phyloP scores from a whole-genome alignment of 2,797 vertebrate genomes.

The Artibeus jamaicensis region DNA sequence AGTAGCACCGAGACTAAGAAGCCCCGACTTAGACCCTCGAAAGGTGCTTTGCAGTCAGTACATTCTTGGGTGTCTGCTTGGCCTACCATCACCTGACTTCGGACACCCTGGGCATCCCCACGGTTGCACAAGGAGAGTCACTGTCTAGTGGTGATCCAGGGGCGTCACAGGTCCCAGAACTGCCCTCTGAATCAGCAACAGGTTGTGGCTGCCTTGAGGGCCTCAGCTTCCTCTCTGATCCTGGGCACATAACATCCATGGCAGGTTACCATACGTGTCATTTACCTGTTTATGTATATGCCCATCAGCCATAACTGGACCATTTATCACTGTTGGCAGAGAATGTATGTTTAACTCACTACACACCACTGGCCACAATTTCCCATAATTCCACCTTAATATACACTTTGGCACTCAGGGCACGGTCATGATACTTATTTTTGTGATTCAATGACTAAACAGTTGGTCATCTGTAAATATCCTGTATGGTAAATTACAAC shows the following conservation, averaged over 20 bases:
- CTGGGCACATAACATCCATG: not conserved
- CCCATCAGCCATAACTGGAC: not conserved
- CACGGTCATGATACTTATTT: not conserved
- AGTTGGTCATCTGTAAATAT: not conserved
- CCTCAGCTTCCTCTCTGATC: not conserved
- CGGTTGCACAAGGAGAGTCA: not conserved
- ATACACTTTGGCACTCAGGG: not conserved
- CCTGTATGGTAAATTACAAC: not conserved
- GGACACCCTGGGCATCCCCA: not conserved
- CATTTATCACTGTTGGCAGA: not conserved
- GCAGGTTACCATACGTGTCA: not conserved
- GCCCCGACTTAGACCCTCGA: not conserved
- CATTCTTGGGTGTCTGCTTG: not conserved
- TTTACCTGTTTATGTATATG: not conserved
- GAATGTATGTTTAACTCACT: not conserved
- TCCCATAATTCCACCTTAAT: not conserved
- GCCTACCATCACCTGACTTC: not conserved
- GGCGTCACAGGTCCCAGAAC: too few species aligned
- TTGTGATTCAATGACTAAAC: not conserved
- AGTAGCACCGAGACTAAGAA: not conserved
- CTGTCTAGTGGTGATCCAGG: not conserved
- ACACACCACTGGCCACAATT: not conserved
- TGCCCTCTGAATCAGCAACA: not conserved
- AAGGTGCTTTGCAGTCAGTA: not conserved
- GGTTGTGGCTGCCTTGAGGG: not conserved